These are phyloP conservation scores for Tychaedon coryphoeus DNA, from an alignment of 2,113 vertebrate species.

Conservation along the genomic window DNA sequence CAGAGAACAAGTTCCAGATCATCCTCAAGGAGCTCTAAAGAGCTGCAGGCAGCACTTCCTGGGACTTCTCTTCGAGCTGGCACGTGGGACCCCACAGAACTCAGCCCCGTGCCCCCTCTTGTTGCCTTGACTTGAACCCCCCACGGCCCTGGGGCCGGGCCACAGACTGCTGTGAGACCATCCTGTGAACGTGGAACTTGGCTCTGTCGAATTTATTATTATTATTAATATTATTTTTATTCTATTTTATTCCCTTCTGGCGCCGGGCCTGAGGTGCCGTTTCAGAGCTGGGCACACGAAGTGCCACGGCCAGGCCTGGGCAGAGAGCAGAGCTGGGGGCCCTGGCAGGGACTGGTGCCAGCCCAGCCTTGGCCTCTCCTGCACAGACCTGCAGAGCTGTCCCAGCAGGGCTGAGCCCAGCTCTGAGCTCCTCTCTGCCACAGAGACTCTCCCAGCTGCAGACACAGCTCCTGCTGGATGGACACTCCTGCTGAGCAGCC, in stretches of 20 bases:
- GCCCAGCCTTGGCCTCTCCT: background rate
- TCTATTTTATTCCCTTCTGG: slow-evolving; percentile 42
- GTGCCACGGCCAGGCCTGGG: background rate
- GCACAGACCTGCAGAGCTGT: background rate
- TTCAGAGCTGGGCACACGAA: background rate
- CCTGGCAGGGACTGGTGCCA: background rate
- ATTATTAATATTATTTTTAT: slow-evolving; percentile 7
- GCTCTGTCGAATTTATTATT: background rate
- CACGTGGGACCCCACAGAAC: background rate
- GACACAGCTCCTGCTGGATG: background rate
- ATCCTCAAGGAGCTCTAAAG: slow-evolving; percentile 90
- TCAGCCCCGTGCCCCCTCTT: background rate
- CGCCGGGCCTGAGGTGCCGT: background rate
- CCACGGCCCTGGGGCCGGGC: fast-evolving
- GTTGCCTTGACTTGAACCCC: background rate
- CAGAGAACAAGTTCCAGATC: slow-evolving; percentile 85
- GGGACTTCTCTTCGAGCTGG: background rate
- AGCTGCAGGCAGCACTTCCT: background rate
- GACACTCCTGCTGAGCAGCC: background rate
- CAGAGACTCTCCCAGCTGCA: background rate
- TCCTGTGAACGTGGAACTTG: slow-evolving; percentile 24
- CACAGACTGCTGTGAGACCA: background rate
- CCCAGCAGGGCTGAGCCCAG: background rate
- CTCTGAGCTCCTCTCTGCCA: background rate
- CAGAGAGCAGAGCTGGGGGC: background rate